phyloP scores from a whole-genome alignment of 2,888 invertebrate genomes.

The Caenorhabditis virilis region DNA sequence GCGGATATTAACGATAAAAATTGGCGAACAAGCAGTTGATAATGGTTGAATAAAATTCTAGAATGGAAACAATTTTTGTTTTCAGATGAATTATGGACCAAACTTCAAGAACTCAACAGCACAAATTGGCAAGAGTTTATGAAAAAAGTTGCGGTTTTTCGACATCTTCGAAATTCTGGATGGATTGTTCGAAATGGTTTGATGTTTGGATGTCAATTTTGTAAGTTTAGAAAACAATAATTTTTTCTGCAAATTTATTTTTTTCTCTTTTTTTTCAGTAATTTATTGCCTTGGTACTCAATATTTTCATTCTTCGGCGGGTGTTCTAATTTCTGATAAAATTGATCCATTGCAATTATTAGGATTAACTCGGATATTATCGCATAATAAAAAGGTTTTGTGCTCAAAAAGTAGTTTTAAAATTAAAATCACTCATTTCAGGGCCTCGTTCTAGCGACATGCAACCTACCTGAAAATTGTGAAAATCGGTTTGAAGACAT shows the following conservation, averaged over 20 bases:
- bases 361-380: conserved; percentile 26
- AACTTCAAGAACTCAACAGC: conserved; percentile 5
- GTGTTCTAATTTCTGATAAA: conserved; percentile 17
- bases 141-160: background rate
- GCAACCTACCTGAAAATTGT: background rate
- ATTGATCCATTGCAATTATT: conserved; percentile 16
- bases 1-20: conserved; percentile 13
- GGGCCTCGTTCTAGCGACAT: background rate
- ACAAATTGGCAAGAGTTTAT: background rate
- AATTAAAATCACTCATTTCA: background rate
- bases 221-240: conserved; percentile 19
- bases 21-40: background rate
- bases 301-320: conserved; percentile 31
- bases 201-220: conserved; percentile 49
- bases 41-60: background rate
- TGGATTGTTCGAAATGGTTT: conserved; percentile 46
- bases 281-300: conserved; percentile 31
- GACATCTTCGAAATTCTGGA: conserved; percentile 32
- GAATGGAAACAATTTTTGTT: background rate
- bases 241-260: background rate
- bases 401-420: background rate
- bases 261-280: conserved; percentile 10
- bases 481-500: background rate
- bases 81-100: conserved; percentile 18
- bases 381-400: conserved; percentile 27